Conservation (phyloP, 2,113 vertebrate genomes). For the Nanorana parkeri region DNA sequence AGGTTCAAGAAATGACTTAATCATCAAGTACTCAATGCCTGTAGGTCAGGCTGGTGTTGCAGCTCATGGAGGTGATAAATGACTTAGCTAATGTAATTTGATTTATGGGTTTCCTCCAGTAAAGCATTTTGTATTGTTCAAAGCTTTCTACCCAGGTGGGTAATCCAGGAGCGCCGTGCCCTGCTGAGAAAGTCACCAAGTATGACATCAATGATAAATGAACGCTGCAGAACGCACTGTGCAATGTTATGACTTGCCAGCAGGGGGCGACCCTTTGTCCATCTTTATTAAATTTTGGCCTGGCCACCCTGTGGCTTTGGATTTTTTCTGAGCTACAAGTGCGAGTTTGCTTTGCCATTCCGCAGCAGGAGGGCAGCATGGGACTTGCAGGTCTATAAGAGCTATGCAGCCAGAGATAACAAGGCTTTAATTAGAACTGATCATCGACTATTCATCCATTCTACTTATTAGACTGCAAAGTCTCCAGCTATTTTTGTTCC, state of each 20-base stretch:
- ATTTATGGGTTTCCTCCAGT: slow-evolving; percentile 27
- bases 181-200: slow-evolving; percentile 23
- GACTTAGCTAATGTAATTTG: slow-evolving; percentile 12
- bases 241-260: slow-evolving; percentile 11
- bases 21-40: background rate
- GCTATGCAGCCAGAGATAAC: background rate
- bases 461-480: too few species aligned
- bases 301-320: background rate
- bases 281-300: background rate
- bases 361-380: background rate
- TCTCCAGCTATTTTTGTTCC: too few species aligned
- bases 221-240: background rate
- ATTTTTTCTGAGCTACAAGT: background rate
- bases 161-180: background rate
- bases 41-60: background rate
- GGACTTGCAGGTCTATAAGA: background rate
- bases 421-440: too few species aligned
- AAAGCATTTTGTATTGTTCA: background rate
- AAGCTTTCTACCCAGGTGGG: slow-evolving; percentile 4
- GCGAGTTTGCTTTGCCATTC: background rate
- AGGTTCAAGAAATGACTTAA: slow-evolving; percentile 9
- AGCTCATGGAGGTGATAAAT: slow-evolving; percentile 13
- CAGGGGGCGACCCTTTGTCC: slow-evolving; percentile 14
- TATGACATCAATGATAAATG: slow-evolving; percentile 41
- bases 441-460: too few species aligned